These are phyloP conservation scores for Globodera rostochiensis DNA, from an alignment of 1,140 invertebrate genomes.

Conservation along the genomic window DNA sequence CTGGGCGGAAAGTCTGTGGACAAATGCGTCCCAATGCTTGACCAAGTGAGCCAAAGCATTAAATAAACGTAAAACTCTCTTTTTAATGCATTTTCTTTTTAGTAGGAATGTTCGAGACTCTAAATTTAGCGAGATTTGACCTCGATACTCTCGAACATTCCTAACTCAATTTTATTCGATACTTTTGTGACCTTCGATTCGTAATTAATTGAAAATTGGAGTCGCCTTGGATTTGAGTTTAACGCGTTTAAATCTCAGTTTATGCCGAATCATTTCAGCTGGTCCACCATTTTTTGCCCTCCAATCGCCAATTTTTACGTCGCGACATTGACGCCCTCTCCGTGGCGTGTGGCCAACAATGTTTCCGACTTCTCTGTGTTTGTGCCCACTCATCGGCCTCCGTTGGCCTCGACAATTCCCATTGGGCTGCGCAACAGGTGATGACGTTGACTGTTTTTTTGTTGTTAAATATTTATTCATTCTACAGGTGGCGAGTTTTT, in stretches of 20 bases:
- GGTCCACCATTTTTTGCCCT: slow-evolving; percentile 20
- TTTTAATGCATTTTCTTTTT: neutral
- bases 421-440: slow-evolving; percentile 6
- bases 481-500: slow-evolving; percentile 10
- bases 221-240: too few relatives aligned
- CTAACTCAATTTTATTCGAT: too few relatives aligned
- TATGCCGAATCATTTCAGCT: neutral
- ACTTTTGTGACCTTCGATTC: too few relatives aligned
- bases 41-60: neutral
- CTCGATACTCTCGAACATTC: too few relatives aligned
- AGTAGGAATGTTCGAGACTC: too few relatives aligned
- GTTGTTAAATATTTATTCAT: neutral
- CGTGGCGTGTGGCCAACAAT: slow-evolving; percentile 15
- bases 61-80: neutral
- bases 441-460: neutral
- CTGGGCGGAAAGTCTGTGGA: neutral
- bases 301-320: slow-evolving; percentile 12
- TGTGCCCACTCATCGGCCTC: slow-evolving; percentile 14
- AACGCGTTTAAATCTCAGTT: too few relatives aligned
- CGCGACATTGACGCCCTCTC: neutral
- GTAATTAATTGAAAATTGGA: too few relatives aligned
- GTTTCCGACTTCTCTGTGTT: neutral
- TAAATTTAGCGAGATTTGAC: too few relatives aligned
- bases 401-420: slow-evolving; percentile 12
- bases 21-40: slow-evolving; percentile 22